A percentile compares a stretch with the other conserved stretches of the same genome.
Evolutionary conservation across 2,888 invertebrate genomes (phyloP).

Genomic region (Drosophila barbarae): DNA sequence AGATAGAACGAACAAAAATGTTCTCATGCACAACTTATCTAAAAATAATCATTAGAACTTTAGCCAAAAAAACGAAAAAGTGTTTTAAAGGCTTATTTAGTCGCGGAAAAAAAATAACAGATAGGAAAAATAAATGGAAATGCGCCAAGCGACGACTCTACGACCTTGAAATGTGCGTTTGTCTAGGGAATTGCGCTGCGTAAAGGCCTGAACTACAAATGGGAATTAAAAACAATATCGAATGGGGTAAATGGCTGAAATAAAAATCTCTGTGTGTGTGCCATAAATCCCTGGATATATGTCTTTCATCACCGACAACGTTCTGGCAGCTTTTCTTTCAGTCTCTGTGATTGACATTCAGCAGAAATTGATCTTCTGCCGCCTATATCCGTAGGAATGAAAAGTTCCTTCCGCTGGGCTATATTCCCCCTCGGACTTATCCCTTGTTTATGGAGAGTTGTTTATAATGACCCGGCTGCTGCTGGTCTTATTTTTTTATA

Average conservation of each 20-base stretch:
- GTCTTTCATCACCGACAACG: conserved; percentile 33
- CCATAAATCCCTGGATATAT: conserved; percentile 35
- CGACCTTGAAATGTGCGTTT: conserved; percentile 59
- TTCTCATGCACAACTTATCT: conserved; percentile 55
- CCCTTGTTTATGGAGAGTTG: conserved; percentile 26
- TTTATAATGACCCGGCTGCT: conserved; percentile 21
- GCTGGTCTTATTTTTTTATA: conserved; percentile 12
- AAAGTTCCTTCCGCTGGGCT: conserved; percentile 20
- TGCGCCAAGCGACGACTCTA: conserved; percentile 37
- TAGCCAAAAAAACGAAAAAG: conserved; percentile 63
- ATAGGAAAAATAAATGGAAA: conserved; percentile 42
- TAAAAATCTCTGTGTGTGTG: conserved; percentile 24
- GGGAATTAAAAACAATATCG: conserved; percentile 1
- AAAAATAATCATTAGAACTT: conserved; percentile 67
- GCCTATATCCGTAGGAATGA: background rate
- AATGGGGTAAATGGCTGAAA: conserved; percentile 14
- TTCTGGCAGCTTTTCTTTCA: conserved; percentile 32
- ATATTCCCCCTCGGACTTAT: conserved; percentile 4
- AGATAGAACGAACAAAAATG: conserved; percentile 14
- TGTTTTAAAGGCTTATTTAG: conserved; percentile 38
- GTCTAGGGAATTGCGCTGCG: conserved; percentile 7
- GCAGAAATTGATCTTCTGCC: conserved; percentile 45
- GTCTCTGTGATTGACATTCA: conserved; percentile 59
- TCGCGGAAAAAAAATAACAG: conserved; percentile 13
- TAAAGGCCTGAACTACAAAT: conserved; percentile 3